These are phyloP conservation scores for Apotomis betuletana DNA, from an alignment of 2,888 invertebrate genomes.

Conservation along the genomic window DNA sequence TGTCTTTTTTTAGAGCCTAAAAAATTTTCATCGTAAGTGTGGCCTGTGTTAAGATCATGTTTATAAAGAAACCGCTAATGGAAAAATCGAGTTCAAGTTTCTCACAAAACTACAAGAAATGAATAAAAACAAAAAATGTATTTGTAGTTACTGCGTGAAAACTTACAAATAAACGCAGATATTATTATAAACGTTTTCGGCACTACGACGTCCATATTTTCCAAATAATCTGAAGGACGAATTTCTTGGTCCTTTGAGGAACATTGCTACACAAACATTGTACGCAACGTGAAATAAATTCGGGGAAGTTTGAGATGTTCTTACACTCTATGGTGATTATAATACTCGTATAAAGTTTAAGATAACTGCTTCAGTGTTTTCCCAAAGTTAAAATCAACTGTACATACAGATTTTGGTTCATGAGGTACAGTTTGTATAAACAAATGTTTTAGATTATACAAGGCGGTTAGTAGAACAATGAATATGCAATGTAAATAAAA, in stretches of 20 bases:
- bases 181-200: not conserved
- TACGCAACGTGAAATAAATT: slow-evolving; percentile 58
- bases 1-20: too few relatives aligned
- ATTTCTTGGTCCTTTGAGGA: not conserved
- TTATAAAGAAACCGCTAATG: too few relatives aligned
- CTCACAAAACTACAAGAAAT: not conserved
- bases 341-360: slow-evolving; percentile 55
- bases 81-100: too few relatives aligned
- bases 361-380: slow-evolving; percentile 51
- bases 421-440: too few relatives aligned
- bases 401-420: not conserved
- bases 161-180: not conserved
- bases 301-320: slow-evolving; percentile 55
- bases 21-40: too few relatives aligned
- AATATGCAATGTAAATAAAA: too few relatives aligned
- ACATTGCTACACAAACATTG: slow-evolving; percentile 27
- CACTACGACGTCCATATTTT: not conserved
- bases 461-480: too few relatives aligned
- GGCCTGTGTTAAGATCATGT: too few relatives aligned
- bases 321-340: slow-evolving; percentile 60
- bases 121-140: not conserved
- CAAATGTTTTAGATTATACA: too few relatives aligned
- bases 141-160: not conserved
- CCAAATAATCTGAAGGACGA: not conserved
- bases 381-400: slow-evolving; percentile 11